These are phyloP conservation scores for Phaenicophaeus curvirostris DNA, from an alignment of 2,797 vertebrate genomes.

Conservation along the genomic window DNA sequence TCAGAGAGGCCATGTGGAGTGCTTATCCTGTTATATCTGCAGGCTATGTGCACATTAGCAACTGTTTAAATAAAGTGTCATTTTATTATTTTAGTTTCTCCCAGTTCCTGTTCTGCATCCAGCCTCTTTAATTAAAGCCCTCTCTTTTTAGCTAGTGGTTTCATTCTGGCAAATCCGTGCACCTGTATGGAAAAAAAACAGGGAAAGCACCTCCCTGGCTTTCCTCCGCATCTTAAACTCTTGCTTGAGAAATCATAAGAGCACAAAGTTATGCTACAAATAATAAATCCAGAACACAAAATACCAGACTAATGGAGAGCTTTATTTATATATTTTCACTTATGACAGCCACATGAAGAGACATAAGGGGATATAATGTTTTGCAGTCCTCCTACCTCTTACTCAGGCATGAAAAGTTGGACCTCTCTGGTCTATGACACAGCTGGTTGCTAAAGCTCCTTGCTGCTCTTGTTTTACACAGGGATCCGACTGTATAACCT, in stretches of 20 bases:
- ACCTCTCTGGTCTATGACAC: background rate
- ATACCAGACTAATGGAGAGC: background rate
- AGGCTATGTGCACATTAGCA: background rate
- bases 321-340: background rate
- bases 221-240: background rate
- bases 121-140: slow-evolving; percentile 5
- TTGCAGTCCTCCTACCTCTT: background rate
- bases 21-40: background rate
- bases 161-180: background rate
- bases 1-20: background rate
- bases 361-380: background rate
- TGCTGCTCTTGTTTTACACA: background rate
- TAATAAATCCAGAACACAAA: background rate
- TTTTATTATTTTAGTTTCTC: background rate
- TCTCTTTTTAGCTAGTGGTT: background rate
- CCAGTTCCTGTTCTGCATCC: background rate
- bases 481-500: background rate
- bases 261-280: background rate
- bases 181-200: background rate
- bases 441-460: background rate
- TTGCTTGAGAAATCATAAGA: background rate
- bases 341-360: background rate
- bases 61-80: background rate
- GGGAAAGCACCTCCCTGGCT: background rate
- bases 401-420: background rate